phyloP scores from a whole-genome alignment of 2,797 vertebrate genomes.

The Arrhamphus sclerolepis region DNA sequence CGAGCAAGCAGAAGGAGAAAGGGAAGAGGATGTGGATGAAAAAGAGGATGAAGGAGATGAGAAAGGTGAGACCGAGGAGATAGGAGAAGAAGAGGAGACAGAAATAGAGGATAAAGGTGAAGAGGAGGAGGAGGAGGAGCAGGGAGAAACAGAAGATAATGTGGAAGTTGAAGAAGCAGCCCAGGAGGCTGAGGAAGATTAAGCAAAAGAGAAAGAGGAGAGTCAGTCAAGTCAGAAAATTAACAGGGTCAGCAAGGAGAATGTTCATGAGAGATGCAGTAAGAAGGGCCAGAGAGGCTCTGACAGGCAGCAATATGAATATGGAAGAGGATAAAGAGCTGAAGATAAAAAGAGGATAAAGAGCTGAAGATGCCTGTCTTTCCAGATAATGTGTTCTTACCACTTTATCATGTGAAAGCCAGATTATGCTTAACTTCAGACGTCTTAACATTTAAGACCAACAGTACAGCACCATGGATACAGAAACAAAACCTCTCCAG shows the following conservation, averaged over 20 bases:
- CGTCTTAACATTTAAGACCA: slow-evolving; percentile 20
- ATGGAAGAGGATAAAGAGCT: slow-evolving; percentile 11
- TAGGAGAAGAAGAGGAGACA: slow-evolving; percentile 16
- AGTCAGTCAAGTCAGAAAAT: slow-evolving; percentile 49
- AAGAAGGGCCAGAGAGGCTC: slow-evolving; percentile 7
- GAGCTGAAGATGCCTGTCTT: slow-evolving; percentile 14
- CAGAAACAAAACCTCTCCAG: slow-evolving; percentile 23
- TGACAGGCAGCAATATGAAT: neutral
- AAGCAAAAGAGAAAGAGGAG: slow-evolving; percentile 41
- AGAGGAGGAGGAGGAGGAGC: slow-evolving; percentile 9
- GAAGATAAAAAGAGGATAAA: neutral
- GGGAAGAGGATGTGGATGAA: neutral
- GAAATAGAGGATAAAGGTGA: slow-evolving; percentile 11
- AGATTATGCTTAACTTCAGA: neutral
- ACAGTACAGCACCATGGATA: slow-evolving; percentile 18
- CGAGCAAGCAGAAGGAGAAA: slow-evolving; percentile 1
- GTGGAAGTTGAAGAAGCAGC: slow-evolving; percentile 4
- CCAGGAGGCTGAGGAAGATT: slow-evolving; percentile 20
- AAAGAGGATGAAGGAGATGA: slow-evolving; percentile 19
- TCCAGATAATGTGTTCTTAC: slow-evolving; percentile 16
- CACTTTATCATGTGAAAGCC: slow-evolving; percentile 14
- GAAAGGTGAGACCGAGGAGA: neutral
- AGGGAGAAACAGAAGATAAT: slow-evolving; percentile 3
- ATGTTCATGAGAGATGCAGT: neutral
- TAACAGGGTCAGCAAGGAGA: slow-evolving; percentile 17